Evolutionary conservation across 2,888 invertebrate genomes (phyloP), one percentile per base, ranked within the genome.

Genomic region (Hemaris fuciformis): DNA sequence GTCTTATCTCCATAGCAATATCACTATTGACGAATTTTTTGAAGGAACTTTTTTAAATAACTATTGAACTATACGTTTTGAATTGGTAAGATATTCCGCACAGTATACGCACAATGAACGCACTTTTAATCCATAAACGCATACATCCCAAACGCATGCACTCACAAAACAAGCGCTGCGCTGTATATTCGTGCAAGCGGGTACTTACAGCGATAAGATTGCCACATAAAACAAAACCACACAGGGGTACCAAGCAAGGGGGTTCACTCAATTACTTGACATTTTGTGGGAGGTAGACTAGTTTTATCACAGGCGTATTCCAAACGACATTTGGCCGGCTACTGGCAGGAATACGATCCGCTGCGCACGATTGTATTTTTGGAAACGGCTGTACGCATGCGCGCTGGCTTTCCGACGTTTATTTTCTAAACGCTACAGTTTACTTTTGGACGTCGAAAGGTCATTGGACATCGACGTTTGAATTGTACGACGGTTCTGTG

Each of bases 391-490:
- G 77, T 75, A 80, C 84, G 83, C 83, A 69, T 74, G 84, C 87
- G 82, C 76, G 69, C 70, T 64, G 43, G 56, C 59, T 43, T 42
- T 42, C 53, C 41, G 56, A 67, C 75, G 81, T 83, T 81, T 84
- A 84, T 85, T 84, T 85, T 84, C 77, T 73, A 78, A 79, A 79
- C 87, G 86, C 86, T 89, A 87, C 80, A 82, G 84, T 84, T 85
- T 87, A 84, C 87, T 88, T 91, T 89, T 87, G 87, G 86, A 86
- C 75, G 71, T 67, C 68, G 83, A 92, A 92, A 92, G 91, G 91
- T 92, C 91, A 85, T 88, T 91, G 91, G 88, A 91, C 91, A 91
- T 45, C 27, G 38, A 38, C 38, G 22, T 42, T 57, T n/a, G 15
- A 57, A 22, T 57, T 53, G 53, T 18, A 31, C 38, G 10, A 4